phyloP scores from a whole-genome alignment of 2,113 vertebrate species.

The Callipepla squamata region DNA sequence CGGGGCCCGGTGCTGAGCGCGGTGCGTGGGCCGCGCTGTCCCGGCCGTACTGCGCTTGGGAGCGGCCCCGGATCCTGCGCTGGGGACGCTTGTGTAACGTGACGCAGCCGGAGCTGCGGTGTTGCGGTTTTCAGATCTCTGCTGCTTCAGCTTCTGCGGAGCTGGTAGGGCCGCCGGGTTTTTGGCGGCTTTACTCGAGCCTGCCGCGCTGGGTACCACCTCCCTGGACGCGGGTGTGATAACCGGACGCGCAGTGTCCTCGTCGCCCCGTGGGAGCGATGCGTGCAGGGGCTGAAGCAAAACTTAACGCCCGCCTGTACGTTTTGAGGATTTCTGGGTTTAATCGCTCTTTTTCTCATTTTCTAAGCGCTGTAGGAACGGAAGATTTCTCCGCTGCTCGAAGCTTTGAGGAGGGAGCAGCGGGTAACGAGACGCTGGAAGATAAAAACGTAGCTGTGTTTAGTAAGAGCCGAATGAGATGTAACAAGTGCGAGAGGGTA shows the following conservation, averaged over 20 bases:
- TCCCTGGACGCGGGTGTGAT: not conserved
- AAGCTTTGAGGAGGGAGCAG: not conserved
- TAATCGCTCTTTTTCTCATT: not conserved
- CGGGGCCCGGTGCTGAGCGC: not conserved
- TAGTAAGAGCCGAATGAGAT: not conserved
- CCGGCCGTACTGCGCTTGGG: not conserved
- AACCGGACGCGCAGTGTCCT: not conserved
- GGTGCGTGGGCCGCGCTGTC: not conserved
- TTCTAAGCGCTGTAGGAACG: not conserved
- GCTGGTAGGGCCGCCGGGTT: fast-evolving
- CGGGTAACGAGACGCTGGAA: not conserved
- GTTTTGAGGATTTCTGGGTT: not conserved
- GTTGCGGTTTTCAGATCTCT: not conserved
- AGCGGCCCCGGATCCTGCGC: fast-evolving
- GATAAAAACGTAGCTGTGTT: not conserved
- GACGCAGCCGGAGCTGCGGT: fast-evolving
- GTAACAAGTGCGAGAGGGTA: not conserved
- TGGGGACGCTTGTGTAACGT: not conserved
- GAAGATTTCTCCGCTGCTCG: not conserved
- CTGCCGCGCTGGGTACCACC: not conserved
- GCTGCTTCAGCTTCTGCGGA: not conserved
- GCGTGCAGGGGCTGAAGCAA: not conserved
- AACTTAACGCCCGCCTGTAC: not conserved
- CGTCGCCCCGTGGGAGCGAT: not conserved
- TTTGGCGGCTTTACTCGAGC: not conserved